phyloP scores from a whole-genome alignment of 2,797 vertebrate species.

The Poliocrania exsul region DNA sequence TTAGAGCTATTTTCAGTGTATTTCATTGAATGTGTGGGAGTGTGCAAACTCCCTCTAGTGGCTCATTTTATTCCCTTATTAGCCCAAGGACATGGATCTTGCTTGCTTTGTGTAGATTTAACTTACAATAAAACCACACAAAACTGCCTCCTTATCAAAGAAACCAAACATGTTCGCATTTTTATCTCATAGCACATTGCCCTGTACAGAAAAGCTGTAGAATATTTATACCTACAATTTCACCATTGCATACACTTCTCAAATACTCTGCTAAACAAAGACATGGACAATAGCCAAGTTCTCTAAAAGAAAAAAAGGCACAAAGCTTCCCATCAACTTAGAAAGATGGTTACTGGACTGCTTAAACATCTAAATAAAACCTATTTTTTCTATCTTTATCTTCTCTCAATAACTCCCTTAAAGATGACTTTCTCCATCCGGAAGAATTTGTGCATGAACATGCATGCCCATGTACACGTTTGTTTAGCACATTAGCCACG shows the following conservation, averaged over 20 bases:
- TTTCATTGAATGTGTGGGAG: background rate
- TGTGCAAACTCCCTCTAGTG: slow-evolving; percentile 39
- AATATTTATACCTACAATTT: background rate
- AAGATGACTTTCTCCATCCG: background rate
- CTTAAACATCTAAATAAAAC: background rate
- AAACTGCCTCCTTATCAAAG: background rate
- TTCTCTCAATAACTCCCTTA: background rate
- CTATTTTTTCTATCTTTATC: background rate
- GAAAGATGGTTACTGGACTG: background rate
- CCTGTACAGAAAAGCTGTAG: background rate
- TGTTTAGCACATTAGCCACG: background rate
- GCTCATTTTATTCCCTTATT: background rate
- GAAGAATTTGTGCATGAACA: background rate
- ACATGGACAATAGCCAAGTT: background rate
- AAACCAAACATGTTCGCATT: background rate
- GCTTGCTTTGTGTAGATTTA: background rate
- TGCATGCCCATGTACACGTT: background rate
- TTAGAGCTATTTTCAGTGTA: background rate
- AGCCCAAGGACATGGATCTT: background rate
- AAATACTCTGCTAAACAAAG: background rate
- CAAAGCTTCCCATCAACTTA: background rate
- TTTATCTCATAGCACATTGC: background rate
- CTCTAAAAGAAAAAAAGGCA: background rate
- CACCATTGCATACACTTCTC: background rate
- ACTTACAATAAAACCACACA: background rate